Evolutionary conservation across 2,113 vertebrate species (phyloP), one percentile per base, ranked within the genome.

Genomic region (Dermatemys mawii): DNA sequence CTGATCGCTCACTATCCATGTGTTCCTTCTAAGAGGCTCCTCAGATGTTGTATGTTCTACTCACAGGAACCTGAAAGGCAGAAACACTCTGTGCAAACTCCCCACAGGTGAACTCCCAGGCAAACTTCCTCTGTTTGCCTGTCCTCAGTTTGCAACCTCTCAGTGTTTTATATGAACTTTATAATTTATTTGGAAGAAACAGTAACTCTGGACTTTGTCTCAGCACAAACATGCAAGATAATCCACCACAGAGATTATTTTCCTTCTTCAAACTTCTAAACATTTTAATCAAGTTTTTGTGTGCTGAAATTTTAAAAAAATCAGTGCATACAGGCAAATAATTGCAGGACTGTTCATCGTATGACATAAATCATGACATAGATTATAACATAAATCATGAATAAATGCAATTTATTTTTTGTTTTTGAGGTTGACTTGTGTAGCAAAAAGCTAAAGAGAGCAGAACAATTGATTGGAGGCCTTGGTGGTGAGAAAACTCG

Each of bases 401-500:
- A n/a, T n/a, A n/a, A n/a, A n/a, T 54, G 81, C 78, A 44, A 8
- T 50, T 50, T 26, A 1, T 29, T 80, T 96, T 94, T 90, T 67
- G 84, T 92, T 89, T 97, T 87, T 91, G 29, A 99, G 97, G 98
- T 99, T 94, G 98, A 99, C 51, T 82, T 99, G 97, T 99, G 99
- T 97, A 99, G 98, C 96, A 99, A 98, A 97, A 99, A 99, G 92
- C 95, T 99, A 24, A 97, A 99, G 83, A 76, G 98, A 81, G 99
- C 99, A 1, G 98, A 99, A 97, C 98, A 99, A 96, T 91, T 99
- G 96, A 98, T 99, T n/a, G 99, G 98, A 92, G 99, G 99, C 73
- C 97, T 99, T 91, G 98, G 99, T 26, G 99, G 99, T 16, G 99
- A 99, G 96, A 99, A 99, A 96, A 98, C 97, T 1, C 98, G 97